Evolutionary conservation across 2,797 vertebrate species (phyloP).

Genomic region (Aulostomus chinensis): DNA sequence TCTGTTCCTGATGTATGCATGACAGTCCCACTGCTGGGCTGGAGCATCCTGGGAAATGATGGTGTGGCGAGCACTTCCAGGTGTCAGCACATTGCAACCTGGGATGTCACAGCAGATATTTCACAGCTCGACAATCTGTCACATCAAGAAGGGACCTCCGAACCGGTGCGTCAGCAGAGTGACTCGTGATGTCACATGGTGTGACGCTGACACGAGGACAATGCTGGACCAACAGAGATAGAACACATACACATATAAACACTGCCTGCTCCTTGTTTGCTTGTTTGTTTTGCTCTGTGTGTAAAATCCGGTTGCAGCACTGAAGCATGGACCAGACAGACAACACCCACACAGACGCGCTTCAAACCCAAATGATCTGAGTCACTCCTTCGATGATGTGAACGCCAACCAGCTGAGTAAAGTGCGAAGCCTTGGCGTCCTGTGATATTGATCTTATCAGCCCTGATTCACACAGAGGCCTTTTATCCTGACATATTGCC

Average conservation of each 20-base stretch:
- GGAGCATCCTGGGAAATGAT: slow-evolving; percentile 33
- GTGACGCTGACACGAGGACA: slow-evolving; percentile 11
- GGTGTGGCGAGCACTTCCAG: slow-evolving; percentile 25
- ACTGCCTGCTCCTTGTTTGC: neutral
- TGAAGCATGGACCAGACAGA: neutral
- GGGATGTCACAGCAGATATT: slow-evolving; percentile 46
- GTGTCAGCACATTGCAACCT: slow-evolving; percentile 40
- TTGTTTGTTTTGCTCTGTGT: neutral
- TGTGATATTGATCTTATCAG: too few relatives aligned
- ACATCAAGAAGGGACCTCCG: slow-evolving; percentile 29
- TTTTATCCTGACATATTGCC: too few relatives aligned
- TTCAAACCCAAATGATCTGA: too few relatives aligned
- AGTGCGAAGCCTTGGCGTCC: too few relatives aligned
- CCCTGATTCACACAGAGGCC: too few relatives aligned
- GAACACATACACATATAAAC: neutral
- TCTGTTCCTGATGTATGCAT: neutral
- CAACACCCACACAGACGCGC: neutral
- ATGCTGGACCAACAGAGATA: slow-evolving; percentile 15
- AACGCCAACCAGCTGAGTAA: too few relatives aligned
- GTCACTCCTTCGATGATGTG: too few relatives aligned
- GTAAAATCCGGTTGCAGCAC: too few relatives aligned
- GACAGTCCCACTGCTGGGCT: slow-evolving; percentile 5
- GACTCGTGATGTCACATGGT: neutral
- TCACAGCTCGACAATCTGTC: slow-evolving; percentile 27
- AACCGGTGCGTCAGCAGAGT: slow-evolving; percentile 29